Evolutionary conservation across 2,113 vertebrate species (phyloP), one percentile per base, ranked within the genome.

Genomic region (Gallinago media): DNA sequence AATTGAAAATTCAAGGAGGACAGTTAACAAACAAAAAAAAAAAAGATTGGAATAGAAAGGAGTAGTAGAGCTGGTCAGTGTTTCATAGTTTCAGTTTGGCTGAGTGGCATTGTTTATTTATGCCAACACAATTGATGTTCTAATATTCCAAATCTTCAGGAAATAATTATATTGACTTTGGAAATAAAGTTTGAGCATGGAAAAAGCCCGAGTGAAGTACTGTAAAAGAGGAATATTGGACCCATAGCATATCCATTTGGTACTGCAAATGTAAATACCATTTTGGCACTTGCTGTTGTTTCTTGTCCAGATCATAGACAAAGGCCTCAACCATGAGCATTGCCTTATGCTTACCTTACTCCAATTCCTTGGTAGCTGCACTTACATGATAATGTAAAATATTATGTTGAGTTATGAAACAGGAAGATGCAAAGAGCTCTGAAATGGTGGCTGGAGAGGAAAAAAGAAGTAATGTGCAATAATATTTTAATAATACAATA

Each of bases 381-480:
- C 34, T 61, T 5, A 15, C 9, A 1, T 32, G 14, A 9, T n/a
- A 49, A 26, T 0, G 0, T n/a, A 12, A 31, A 34, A 5, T 62
- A 2, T 5, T 31, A 5, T 27, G 23, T 32, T 72, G 52, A 63
- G 19, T 63, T 40, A n/a, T 23, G 56, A 75, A 21, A 55, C 1
- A 2, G 8, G 38, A 74, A 50, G 63, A 56, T 47, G 12, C 8
- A 34, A 21, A 26, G 27, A 20, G 5, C 29, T 76, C 63, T 80
- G 80, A 56, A 72, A 23, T 47, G 49, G 12, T 89, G 44, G 14
- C 3, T 21, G 1, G 47, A 52, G 59, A 73, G 44, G n/a, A 79
- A n/a, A n/a, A 38, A 59, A 17, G 12, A 19, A 46, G 29, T 63
- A 34, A 55, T 29, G 26, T 12, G 17, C 17, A 66, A 1, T 13